A percentile compares a stretch with the other conserved stretches of the same genome.
These are phyloP conservation scores for Eubucco bourcierii DNA, from an alignment of 2,113 vertebrate species.

Conservation along the genomic window DNA sequence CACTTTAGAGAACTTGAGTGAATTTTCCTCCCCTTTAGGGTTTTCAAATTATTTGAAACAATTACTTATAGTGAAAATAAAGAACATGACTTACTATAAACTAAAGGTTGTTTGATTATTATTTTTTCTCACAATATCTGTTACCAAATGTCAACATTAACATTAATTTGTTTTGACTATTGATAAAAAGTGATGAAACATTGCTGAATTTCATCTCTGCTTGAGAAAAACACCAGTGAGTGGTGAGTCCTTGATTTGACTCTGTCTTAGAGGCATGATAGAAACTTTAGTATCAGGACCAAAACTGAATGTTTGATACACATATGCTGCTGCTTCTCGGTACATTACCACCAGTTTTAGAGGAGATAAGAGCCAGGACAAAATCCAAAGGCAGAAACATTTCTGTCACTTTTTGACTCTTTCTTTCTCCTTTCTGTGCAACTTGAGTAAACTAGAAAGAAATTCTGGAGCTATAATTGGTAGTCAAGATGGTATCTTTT, in stretches of 20 bases:
- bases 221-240: not conserved
- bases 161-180: not conserved
- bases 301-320: not conserved
- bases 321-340: not conserved
- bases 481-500: not conserved
- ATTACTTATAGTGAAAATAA: not conserved
- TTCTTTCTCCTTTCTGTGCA: not conserved
- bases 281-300: not conserved
- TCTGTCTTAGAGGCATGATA: not conserved
- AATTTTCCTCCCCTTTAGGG: not conserved
- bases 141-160: not conserved
- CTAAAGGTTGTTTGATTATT: rapidly evolving
- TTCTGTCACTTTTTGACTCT: not conserved
- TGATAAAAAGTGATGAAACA: not conserved
- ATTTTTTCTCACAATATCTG: not conserved
- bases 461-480: not conserved
- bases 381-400: not conserved
- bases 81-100: not conserved
- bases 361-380: not conserved
- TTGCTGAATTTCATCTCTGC: not conserved
- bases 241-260: not conserved
- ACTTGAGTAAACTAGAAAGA: not conserved
- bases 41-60: not conserved
- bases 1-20: not conserved
- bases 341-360: not conserved